Percentiles rank a stretch among this genome's conserved stretches.
Conservation (phyloP, 2,113 vertebrate species). For the Salvelinus sp. region DNA sequence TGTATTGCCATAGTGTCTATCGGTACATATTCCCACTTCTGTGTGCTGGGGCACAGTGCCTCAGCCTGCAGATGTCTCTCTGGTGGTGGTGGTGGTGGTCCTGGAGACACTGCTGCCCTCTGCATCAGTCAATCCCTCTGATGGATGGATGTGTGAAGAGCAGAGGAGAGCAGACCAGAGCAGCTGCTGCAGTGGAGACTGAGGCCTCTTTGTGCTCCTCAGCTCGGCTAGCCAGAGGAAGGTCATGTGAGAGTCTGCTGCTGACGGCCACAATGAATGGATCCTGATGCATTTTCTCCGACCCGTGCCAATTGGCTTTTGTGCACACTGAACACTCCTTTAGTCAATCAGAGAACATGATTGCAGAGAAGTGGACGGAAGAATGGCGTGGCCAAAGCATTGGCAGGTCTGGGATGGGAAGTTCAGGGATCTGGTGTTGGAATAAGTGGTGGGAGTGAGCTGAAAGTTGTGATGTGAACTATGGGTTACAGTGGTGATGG, state of each 20-base stretch:
- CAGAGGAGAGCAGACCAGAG: background rate
- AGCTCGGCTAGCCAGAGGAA: conserved; percentile 25
- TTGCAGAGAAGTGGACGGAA: too few relatives aligned
- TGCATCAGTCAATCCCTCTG: too few relatives aligned
- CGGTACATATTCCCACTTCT: too few relatives aligned
- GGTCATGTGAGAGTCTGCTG: conserved; percentile 27
- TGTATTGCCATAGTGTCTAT: too few relatives aligned
- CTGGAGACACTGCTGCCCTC: background rate
- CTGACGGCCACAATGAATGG: conserved; percentile 26
- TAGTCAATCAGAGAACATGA: conserved; percentile 10
- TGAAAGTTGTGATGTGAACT: too few relatives aligned
- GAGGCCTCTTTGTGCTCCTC: conserved; percentile 18
- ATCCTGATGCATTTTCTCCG: conserved; percentile 35
- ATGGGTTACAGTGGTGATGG: too few relatives aligned
- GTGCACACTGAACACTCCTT: conserved; percentile 20
- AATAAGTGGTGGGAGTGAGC: too few relatives aligned
- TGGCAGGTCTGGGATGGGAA: too few relatives aligned
- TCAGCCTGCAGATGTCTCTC: background rate
- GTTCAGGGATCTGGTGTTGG: too few relatives aligned
- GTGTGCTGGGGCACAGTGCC: too few relatives aligned
- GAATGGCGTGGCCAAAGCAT: too few relatives aligned
- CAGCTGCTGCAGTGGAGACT: conserved; percentile 13
- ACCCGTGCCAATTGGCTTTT: conserved; percentile 22
- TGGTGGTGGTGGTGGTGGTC: background rate
- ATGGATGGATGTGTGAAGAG: background rate